Base-by-base conservation (phyloP, 1,140 invertebrate genomes). In the Heterodera carotae region DNA sequence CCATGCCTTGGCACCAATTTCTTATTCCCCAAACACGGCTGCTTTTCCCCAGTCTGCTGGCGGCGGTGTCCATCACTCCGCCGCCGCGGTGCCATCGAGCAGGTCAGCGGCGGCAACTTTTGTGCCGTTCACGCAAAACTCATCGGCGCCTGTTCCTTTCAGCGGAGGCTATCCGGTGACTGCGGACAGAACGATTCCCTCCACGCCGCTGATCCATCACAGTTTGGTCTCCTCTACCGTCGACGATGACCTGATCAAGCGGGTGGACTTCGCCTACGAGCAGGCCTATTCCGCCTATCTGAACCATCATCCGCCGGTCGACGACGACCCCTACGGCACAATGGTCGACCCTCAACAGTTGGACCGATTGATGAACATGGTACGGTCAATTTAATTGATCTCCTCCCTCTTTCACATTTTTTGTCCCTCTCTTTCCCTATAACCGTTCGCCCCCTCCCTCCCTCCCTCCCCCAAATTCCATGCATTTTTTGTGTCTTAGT, bases 161-260 rank as follows among this genome's bases (percentile, higher is more conserved):
- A 69, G 66, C 56, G 80, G 80, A 4, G 80, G 80, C 22, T 81
- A 81, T 48, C 78, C 80, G 53, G 34, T 75, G 31, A 31, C 62
- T 36, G 76, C 48, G 31, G 77, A 39, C 31, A 69, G 27, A 59
- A 2, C 29, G 34, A 25, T 27, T 67, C 18, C 27, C 27, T 15
- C 39, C 43, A 18, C 72, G 34, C 27, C 39, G n/a, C 29, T 34
- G 31, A 43, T 36, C 4, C 31, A 64, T 18, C 79, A 80, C 18
- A 60, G 71, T n/a, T 66, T 70, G 34, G 79, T 80, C 43, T 81
- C 79, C 5, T 81, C 80, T 6, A 81, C 80, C 10, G 84, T 83
- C 2, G 80, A 81, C 69, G 81, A 81, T 33, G 69, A 75, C 18
- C 31, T 83, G 29, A 68, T 81, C 33, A 80, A 83, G 39, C 74